A percentile compares a stretch with the other conserved stretches of the same genome.
Conservation (phyloP, 1,140 invertebrate species). For the Lordiphosa collinella region DNA sequence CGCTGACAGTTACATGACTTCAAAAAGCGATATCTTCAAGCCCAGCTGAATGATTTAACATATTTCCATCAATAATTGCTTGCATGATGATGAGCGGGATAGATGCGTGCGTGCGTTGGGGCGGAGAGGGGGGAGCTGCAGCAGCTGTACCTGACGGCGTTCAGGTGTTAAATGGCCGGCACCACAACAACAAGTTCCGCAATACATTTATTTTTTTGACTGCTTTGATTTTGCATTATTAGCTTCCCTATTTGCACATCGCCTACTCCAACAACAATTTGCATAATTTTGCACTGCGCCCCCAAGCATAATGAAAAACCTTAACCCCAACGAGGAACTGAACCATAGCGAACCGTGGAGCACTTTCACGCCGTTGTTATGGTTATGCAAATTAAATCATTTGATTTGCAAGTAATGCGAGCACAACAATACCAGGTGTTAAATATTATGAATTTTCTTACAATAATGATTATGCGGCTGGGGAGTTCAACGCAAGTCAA, state of each 20-base stretch:
- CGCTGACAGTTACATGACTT: slow-evolving; percentile 68
- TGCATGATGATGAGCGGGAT: slow-evolving; percentile 32
- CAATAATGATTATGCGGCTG: neutral
- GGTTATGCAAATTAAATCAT: slow-evolving; percentile 67
- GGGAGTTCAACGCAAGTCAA: slow-evolving; percentile 48
- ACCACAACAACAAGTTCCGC: slow-evolving; percentile 51
- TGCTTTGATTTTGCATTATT: slow-evolving; percentile 62
- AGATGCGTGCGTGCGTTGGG: slow-evolving; percentile 35
- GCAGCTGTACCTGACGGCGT: slow-evolving; percentile 27
- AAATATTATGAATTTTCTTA: slow-evolving; percentile 38
- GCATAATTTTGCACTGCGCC: slow-evolving; percentile 48
- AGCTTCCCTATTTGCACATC: slow-evolving; percentile 68
- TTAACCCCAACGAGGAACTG: slow-evolving; percentile 71
- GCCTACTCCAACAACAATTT: slow-evolving; percentile 35
- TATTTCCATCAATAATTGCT: slow-evolving; percentile 69
- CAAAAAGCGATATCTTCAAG: slow-evolving; percentile 21
- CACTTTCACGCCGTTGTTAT: slow-evolving; percentile 68
- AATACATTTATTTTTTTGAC: slow-evolving; percentile 49
- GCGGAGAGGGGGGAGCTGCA: too few relatives aligned
- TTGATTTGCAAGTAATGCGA: slow-evolving; percentile 57
- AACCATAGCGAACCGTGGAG: slow-evolving; percentile 47
- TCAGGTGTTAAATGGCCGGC: slow-evolving; percentile 63
- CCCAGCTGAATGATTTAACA: slow-evolving; percentile 55
- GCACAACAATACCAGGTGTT: slow-evolving; percentile 39
- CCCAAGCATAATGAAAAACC: slow-evolving; percentile 62